phyloP scores from a whole-genome alignment of 2,888 invertebrate species.

The Lepidonotus clava region DNA sequence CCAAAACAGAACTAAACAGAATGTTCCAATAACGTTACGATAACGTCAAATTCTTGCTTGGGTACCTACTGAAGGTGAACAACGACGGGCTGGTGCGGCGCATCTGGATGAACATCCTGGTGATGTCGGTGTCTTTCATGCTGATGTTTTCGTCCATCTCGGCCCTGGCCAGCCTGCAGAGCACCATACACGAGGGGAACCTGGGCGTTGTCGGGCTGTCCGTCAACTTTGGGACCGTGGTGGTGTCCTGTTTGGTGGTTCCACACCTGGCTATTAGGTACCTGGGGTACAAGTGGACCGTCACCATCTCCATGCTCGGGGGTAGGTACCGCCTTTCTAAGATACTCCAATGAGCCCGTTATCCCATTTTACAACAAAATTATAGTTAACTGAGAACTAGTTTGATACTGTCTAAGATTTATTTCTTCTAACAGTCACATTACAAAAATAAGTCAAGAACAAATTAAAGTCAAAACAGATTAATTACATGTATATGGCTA shows the following conservation, averaged over 20 bases:
- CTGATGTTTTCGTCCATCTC: constrained; percentile 8
- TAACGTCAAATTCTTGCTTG: too few relatives aligned
- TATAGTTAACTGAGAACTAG: not conserved
- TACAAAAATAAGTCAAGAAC: too few relatives aligned
- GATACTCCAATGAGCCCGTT: not conserved
- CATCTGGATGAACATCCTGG: constrained; percentile 41
- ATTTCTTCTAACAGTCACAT: too few relatives aligned
- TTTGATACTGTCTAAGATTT: too few relatives aligned
- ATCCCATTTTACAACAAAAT: not conserved
- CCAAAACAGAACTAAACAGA: too few relatives aligned
- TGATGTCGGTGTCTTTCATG: constrained; percentile 42
- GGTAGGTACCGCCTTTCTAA: not conserved
- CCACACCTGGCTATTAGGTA: constrained; percentile 34
- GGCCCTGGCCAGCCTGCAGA: constrained; percentile 37
- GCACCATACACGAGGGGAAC: constrained; percentile 37
- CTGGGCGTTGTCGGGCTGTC: constrained; percentile 43
- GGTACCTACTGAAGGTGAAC: too few relatives aligned
- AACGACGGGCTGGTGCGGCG: not conserved
- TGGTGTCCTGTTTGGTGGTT: constrained; percentile 91
- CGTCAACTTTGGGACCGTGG: constrained; percentile 30
- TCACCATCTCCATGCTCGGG: constrained; percentile 92
- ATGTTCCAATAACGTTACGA: too few relatives aligned
- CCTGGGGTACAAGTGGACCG: constrained; percentile 96
- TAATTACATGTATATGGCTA: too few relatives aligned
- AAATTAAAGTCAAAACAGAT: too few relatives aligned